Base-by-base conservation (phyloP, 2,888 invertebrate species). In the Himalopsyche japonica region DNA sequence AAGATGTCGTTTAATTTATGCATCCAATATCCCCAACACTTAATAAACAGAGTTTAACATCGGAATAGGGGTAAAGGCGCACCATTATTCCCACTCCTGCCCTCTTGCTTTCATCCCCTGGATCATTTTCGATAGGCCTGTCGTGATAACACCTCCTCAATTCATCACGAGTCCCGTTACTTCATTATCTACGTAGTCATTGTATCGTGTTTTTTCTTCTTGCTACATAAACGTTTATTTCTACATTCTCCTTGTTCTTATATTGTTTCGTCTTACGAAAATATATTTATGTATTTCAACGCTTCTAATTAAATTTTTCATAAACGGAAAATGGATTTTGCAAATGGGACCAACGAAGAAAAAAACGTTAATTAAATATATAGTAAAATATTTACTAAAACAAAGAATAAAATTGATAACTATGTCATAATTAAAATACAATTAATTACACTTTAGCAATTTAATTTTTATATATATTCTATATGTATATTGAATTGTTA, bases 1-100 rank as follows among this genome's bases (percentile, higher is more conserved):
- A 82, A 48, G 80, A 49, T 84, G 81, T 81, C 83, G 43, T 43
- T 77, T 80, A 84, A 81, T 84, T 84, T 84, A 84, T 84, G 83
- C 76, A 70, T 79, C 70, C 64, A 81, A 81, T 80, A 80, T 80
- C 47, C 48, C 77, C 47, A 49, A 37, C 43, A 82, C 27, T 78
- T 82, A 82, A 82, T 82, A 78, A 77, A 78, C 82, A 78, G 78
- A 78, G 78, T 78, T 34, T 43, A 24, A 37, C 78, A 78, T 37
- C 24, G 43, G 78, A 78, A 78, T 37, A 78, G 78, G 24, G 37
- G 78, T 32, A 37, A 37, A 34, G 78, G 78, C 43, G 43, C n/a
- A 1, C 78, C 43, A 37, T 37, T 78, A 37, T 37, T 78, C n/a
- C 57, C 57, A 57, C 57, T 20, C 57, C 57, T 57, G 57, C 49